Base-by-base conservation (phyloP, 2,113 vertebrate genomes). In the Procavia capensis region DNA sequence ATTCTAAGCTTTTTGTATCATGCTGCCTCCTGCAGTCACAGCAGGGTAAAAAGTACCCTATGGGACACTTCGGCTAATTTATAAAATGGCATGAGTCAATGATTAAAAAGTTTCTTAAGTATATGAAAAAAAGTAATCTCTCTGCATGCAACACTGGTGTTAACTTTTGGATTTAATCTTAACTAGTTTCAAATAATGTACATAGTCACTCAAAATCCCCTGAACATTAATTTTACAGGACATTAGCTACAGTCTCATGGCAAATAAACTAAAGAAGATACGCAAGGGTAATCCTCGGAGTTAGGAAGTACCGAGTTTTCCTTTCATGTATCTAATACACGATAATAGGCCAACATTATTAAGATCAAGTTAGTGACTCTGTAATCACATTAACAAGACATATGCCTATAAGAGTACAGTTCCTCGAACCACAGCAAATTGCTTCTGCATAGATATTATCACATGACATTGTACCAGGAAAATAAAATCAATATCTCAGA, bases 361-460 rank as follows among this genome's bases (percentile, higher is more conserved):
- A 97, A 96, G 95, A 98, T 96, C 97, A 98, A 95, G 97, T 97
- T 97, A 97, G 97, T 63, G 96, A 93, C 66, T 97, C 95, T 95
- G 43, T 97, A 98, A 97, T 94, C 96, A 79, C 85, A 98, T 98
- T 96, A 98, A 90, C 85, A 97, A 98, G 97, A 98, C 94, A 97
- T 97, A 98, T 98, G 95, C 29, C 63, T 54, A 3, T 89, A 97
- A 96, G 72, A 97, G 97, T 85, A 86, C 97, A 97, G 93, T 93
- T 95, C 88, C 57, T 64, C 96, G 96, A 97, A 97, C 90, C 93
- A 94, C 2, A 88, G 80, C 85, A 98, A 98, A 98, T 96, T 97
- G 96, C 89, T 95, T 96, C 98, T 96, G 93, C 89, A 95, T 72
- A 97, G 96, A 97, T 96, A 97, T 93, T 95, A 95, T 66, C 86